Base-by-base conservation (phyloP, 2,888 invertebrate genomes). In the Troides aeacus region DNA sequence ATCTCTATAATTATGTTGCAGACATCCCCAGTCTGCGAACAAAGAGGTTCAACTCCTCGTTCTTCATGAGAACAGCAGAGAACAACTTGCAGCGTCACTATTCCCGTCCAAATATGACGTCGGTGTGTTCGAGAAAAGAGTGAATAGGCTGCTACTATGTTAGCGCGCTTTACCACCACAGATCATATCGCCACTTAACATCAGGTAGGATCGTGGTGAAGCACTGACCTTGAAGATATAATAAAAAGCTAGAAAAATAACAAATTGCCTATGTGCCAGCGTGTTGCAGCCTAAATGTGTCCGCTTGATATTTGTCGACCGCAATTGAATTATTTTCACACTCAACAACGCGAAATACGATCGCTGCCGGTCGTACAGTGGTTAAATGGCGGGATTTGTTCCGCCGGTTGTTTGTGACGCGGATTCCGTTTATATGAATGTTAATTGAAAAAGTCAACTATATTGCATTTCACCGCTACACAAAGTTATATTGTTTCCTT, bases 281-380 rank as follows among this genome's bases (percentile, higher is more conserved):
- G 30, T 21, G 30, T 30, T 24, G 30, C 24, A 46, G 57, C 30
- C 56, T 69, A 68, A 72, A 57, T 21, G 62, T 62, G 61, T 68
- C 62, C 69, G 67, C 70, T 62, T 64, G 50, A 62, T 63, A 66
- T 72, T 62, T 58, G 68, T 66, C 66, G 24, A 64, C 70, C 71
- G 65, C 71, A 72, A 71, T 71, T 72, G 71, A 68, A 72, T 71
- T 72, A 72, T 71, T 72, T 73, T 66, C 68, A 62, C 66, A 68
- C 69, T 59, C 63, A 59, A 65, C 65, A 23, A 67, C 23, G 67
- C 69, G 70, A 72, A 72, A 71, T 71, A 70, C 59, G 63, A 70
- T 66, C 58, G 57, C 46, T 53, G 63, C 62, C 65, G 46, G 65
- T 59, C 42, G 56, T 69, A 56, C 39, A 46, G 65, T 23, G 62